phyloP scores from a whole-genome alignment of 2,888 invertebrate species.

The Diploptera punctata region DNA sequence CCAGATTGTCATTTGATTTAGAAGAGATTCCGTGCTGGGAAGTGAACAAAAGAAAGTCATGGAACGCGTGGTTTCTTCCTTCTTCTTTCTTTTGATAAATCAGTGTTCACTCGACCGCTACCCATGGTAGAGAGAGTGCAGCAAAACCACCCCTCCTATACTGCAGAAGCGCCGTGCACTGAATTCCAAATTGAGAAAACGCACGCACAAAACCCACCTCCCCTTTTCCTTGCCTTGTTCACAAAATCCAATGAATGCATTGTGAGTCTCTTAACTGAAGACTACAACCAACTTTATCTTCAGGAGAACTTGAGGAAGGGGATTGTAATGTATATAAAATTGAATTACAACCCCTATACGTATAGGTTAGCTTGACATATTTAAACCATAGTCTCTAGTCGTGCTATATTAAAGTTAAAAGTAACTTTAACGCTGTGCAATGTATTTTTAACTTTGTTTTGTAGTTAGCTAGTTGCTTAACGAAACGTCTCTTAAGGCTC shows the following conservation, averaged over 20 bases:
- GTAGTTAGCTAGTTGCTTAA: too few species aligned
- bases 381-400: conserved; percentile 8
- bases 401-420: conserved; percentile 12
- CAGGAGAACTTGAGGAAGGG: background rate
- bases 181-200: background rate
- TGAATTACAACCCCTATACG: background rate
- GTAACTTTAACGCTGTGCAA: background rate
- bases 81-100: too few species aligned
- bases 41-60: too few species aligned
- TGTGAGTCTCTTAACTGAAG: background rate
- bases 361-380: conserved; percentile 1
- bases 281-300: conserved; percentile 1
- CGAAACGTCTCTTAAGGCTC: too few species aligned
- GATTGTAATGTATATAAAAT: background rate
- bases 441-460: conserved; percentile 13
- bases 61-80: too few species aligned
- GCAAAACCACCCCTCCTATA: background rate
- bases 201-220: background rate
- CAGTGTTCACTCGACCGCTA: too few species aligned
- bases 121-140: background rate
- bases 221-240: too few species aligned
- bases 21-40: too few species aligned
- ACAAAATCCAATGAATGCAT: conserved; percentile 15
- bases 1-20: too few species aligned
- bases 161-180: background rate